Percentiles rank a stretch among this genome's conserved stretches.
These are phyloP conservation scores for Aphidoletes aphidimyza DNA, from an alignment of 2,888 invertebrate species.

Conservation along the genomic window DNA sequence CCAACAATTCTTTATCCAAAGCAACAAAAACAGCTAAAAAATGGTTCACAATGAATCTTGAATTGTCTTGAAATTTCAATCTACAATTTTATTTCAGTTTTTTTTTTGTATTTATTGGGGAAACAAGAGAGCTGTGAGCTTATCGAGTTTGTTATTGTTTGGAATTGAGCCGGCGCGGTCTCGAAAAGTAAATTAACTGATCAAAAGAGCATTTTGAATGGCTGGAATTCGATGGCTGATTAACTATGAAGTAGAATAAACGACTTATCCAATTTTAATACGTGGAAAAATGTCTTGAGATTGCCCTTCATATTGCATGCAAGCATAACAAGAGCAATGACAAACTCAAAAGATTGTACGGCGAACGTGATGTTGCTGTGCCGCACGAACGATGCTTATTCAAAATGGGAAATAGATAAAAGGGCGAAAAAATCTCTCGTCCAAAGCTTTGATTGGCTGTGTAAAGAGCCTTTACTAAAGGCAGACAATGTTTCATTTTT, in stretches of 20 bases:
- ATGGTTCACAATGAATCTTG: too few species aligned
- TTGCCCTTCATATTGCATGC: background rate
- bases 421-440: background rate
- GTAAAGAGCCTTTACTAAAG: too few species aligned
- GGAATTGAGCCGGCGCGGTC: background rate
- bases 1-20: too few species aligned
- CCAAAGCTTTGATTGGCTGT: slow-evolving; percentile 4
- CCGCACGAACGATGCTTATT: background rate
- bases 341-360: background rate
- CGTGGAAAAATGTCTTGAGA: slow-evolving; percentile 24
- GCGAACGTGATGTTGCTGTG: background rate
- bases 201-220: background rate
- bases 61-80: too few species aligned
- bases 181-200: slow-evolving; percentile 4
- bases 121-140: too few species aligned
- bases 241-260: background rate
- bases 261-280: background rate
- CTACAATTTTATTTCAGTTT: too few species aligned
- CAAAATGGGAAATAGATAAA: background rate
- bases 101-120: background rate
- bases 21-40: too few species aligned
- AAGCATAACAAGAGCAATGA: background rate
- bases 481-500: too few species aligned
- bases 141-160: background rate
- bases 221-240: background rate